Evolutionary conservation across 1,140 invertebrate species (phyloP).

Genomic region (Vanessa tameamea): DNA sequence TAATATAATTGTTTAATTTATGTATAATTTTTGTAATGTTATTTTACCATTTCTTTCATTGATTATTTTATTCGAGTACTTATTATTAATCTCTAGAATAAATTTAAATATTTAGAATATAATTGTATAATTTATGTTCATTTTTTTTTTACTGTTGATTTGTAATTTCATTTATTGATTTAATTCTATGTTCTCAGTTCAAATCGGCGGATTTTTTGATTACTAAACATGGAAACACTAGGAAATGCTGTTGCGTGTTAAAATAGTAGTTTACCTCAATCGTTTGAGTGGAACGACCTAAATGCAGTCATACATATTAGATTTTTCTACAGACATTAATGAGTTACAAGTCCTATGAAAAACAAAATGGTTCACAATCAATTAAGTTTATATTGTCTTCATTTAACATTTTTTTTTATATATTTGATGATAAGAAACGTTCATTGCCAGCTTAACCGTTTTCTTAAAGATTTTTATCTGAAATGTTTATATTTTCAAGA

Average conservation of each 20-base stretch:
- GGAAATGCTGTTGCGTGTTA: conserved; percentile 42
- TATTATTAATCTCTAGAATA: neutral
- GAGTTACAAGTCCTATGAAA: conserved; percentile 41
- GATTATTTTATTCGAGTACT: neutral
- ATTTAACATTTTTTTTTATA: conserved; percentile 14
- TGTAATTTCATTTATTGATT: neutral
- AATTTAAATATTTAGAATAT: neutral
- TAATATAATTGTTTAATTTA: neutral
- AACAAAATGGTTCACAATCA: conserved; percentile 38
- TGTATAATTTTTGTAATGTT: neutral
- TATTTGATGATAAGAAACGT: conserved; percentile 6
- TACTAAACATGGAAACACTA: conserved; percentile 25
- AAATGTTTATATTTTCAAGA: neutral
- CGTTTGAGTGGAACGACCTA: conserved; percentile 48
- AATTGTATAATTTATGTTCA: neutral
- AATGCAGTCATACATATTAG: conserved; percentile 54
- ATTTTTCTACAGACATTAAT: conserved; percentile 43
- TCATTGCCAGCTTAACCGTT: conserved; percentile 11
- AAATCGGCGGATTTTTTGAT: conserved; percentile 18
- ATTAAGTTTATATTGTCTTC: conserved; percentile 22
- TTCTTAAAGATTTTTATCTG: conserved; percentile 1
- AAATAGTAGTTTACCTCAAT: conserved; percentile 46
- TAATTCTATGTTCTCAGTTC: neutral
- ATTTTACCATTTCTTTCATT: neutral
- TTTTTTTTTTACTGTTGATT: conserved; percentile 1